Conservation (phyloP, 1,140 invertebrate species). For the Archivesica marissinica region DNA sequence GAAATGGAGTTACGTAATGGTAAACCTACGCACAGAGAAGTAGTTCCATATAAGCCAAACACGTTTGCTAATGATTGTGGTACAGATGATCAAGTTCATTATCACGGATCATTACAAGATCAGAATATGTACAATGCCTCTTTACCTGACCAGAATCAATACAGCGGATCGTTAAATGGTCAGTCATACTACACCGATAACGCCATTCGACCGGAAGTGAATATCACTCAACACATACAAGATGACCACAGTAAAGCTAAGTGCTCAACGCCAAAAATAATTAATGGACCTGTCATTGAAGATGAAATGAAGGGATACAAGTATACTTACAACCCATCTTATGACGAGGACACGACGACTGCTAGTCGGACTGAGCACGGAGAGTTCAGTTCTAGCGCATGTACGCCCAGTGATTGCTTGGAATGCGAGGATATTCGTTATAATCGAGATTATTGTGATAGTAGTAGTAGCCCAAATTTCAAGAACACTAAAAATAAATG, state of each 20-base stretch:
- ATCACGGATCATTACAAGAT: slow-evolving; percentile 2
- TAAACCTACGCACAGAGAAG: slow-evolving; percentile 11
- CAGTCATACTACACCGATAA: background rate
- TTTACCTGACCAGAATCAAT: slow-evolving; percentile 7
- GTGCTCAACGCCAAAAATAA: slow-evolving; percentile 34
- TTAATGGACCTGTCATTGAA: background rate
- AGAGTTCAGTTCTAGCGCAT: slow-evolving; percentile 26
- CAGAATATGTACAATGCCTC: slow-evolving; percentile 31
- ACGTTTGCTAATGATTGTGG: background rate
- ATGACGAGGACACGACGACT: slow-evolving; percentile 43
- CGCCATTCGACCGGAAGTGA: background rate
- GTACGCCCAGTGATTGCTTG: slow-evolving; percentile 49
- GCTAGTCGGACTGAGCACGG: slow-evolving; percentile 9
- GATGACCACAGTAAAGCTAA: background rate
- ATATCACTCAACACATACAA: background rate
- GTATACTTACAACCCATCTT: slow-evolving; percentile 54
- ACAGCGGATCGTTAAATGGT: slow-evolving; percentile 26
- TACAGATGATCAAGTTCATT: slow-evolving; percentile 20
- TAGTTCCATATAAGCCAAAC: slow-evolving; percentile 48
- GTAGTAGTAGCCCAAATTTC: slow-evolving; percentile 25
- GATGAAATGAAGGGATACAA: slow-evolving; percentile 55
- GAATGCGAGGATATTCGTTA: slow-evolving; percentile 25
- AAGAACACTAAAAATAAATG: slow-evolving; percentile 31
- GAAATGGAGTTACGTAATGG: slow-evolving; percentile 34
- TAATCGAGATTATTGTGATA: slow-evolving; percentile 37